Conservation (phyloP, 2,797 vertebrate genomes). For the Anguilla obscura region DNA sequence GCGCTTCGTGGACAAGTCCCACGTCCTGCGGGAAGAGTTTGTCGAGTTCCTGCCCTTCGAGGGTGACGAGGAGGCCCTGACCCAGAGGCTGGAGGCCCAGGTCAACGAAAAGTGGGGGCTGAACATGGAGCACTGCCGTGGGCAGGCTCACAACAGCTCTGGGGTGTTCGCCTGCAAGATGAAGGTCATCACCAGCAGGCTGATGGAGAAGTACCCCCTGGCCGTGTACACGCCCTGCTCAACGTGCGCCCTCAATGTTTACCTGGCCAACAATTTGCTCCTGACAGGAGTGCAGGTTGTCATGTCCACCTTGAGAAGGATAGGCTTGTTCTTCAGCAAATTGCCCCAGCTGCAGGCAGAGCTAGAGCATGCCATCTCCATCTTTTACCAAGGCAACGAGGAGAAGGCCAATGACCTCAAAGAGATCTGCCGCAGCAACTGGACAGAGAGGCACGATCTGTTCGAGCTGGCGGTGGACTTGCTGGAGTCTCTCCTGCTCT, state of each 20-base stretch:
- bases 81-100: slow-evolving; percentile 80
- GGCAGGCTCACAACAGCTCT: slow-evolving; percentile 88
- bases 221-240: slow-evolving; percentile 86
- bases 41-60: slow-evolving; percentile 87
- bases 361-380: slow-evolving; percentile 75
- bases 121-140: slow-evolving; percentile 92
- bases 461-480: slow-evolving; percentile 89
- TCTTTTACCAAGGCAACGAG: slow-evolving; percentile 78
- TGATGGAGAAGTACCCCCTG: slow-evolving; percentile 89
- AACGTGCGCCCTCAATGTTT: slow-evolving; percentile 84
- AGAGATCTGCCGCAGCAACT: slow-evolving; percentile 73
- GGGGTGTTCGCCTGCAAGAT: slow-evolving; percentile 87
- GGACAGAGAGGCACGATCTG: slow-evolving; percentile 84
- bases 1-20: slow-evolving; percentile 88
- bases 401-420: slow-evolving; percentile 76
- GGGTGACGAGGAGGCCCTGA: slow-evolving; percentile 73
- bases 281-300: slow-evolving; percentile 83
- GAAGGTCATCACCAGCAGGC: slow-evolving; percentile 84
- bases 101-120: slow-evolving; percentile 91
- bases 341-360: slow-evolving; percentile 71
- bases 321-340: slow-evolving; percentile 76
- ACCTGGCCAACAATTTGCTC: slow-evolving; percentile 86
- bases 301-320: slow-evolving; percentile 82
- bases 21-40: slow-evolving; percentile 87
- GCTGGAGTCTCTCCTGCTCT: slow-evolving; percentile 81